phyloP scores from a whole-genome alignment of 2,113 vertebrate genomes.

The Ochotona curzoniae region DNA sequence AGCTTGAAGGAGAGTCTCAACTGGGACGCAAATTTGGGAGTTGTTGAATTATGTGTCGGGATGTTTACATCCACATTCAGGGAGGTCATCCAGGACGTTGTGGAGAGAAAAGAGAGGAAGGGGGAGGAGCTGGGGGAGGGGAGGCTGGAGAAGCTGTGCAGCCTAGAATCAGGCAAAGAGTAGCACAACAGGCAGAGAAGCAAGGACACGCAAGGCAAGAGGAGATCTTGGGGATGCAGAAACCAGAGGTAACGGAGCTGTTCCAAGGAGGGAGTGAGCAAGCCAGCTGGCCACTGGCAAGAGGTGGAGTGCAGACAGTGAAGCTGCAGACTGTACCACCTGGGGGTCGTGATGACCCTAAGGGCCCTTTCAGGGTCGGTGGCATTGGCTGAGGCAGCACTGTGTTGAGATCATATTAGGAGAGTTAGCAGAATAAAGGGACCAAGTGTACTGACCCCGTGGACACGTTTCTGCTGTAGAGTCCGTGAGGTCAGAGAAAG shows the following conservation, averaged over 20 bases:
- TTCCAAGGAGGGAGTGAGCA: not conserved
- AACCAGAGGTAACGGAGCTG: not conserved
- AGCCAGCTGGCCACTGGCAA: not conserved
- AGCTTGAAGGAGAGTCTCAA: conserved; percentile 14
- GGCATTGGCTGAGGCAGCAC: not conserved
- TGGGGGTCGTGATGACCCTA: not conserved
- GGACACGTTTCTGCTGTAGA: not conserved
- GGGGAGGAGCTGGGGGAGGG: not conserved
- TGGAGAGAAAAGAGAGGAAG: not conserved
- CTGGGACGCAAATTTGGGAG: not conserved
- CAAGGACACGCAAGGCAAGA: not conserved
- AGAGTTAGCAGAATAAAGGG: not conserved
- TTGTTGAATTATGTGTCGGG: not conserved
- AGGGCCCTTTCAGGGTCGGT: not conserved
- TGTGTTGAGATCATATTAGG: not conserved
- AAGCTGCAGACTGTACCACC: not conserved
- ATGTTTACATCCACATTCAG: not conserved
- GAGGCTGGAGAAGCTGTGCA: not conserved
- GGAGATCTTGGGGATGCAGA: not conserved
- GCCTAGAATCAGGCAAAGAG: not conserved
- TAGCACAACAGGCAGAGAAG: not conserved
- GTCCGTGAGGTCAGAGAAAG: not conserved
- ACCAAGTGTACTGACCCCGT: not conserved
- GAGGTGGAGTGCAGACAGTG: not conserved
- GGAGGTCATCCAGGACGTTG: not conserved